Percentiles rank a stretch among this genome's conserved stretches.
Conservation (phyloP, 2,113 vertebrate genomes). For the Cinclus cinclus region DNA sequence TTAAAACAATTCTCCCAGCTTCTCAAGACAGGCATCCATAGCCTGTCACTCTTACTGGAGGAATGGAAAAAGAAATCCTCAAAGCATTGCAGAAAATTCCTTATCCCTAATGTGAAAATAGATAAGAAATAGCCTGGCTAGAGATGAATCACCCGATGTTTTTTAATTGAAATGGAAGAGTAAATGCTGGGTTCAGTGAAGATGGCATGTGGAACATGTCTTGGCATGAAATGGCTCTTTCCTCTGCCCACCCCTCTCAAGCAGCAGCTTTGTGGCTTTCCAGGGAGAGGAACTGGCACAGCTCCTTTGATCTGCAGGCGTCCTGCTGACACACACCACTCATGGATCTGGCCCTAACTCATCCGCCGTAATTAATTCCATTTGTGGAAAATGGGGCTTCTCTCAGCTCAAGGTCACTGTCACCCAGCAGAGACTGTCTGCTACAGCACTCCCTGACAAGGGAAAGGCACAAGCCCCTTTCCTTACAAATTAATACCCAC, state of each 20-base stretch:
- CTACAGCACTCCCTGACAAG: neutral
- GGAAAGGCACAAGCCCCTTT: neutral
- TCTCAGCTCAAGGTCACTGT: conserved; percentile 27
- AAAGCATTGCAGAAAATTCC: conserved; percentile 46
- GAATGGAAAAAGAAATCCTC: neutral
- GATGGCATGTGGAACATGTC: conserved; percentile 35
- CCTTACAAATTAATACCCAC: neutral
- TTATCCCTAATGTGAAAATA: neutral
- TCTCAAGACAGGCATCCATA: neutral
- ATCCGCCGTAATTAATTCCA: conserved; percentile 27
- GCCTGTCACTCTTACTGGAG: neutral
- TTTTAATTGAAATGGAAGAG: conserved; percentile 32
- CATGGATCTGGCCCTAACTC: neutral
- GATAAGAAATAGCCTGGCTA: conserved; percentile 45
- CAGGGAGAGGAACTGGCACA: conserved; percentile 54
- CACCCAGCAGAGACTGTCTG: neutral
- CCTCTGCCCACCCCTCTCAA: conserved; percentile 7
- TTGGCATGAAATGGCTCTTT: conserved; percentile 14
- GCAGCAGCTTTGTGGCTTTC: conserved; percentile 49
- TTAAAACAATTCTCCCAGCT: neutral
- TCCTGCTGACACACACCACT: neutral
- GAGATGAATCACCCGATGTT: conserved; percentile 20
- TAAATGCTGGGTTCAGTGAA: neutral
- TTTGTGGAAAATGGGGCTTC: conserved; percentile 11
- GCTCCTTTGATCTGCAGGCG: conserved; percentile 29